Evolutionary conservation across 2,113 vertebrate genomes (phyloP), one percentile per base, ranked within the genome.

Genomic region (Cyrtonyx montezumae): DNA sequence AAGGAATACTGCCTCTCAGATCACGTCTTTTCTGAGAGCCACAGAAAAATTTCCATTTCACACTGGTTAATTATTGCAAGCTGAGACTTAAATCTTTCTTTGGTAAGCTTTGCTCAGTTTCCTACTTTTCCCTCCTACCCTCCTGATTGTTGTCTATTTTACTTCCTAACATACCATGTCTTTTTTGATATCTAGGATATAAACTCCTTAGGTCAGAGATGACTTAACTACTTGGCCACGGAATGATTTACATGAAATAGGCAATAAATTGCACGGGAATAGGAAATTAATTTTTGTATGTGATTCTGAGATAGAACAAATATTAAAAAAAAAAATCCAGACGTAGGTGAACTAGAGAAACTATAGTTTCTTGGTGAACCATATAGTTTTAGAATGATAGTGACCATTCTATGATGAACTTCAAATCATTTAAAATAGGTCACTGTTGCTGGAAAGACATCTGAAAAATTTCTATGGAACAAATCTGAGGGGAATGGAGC

Each of bases 71-170:
- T 68, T 70, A 83, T 45, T 90, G 80, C 48, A 55, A 90, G 69
- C 20, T 84, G 53, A 87, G 46, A 79, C 58, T 58, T 92, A 66
- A 34, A 25, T 61, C 51, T 90, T 75, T 91, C 92, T 92, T 68
- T 75, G 8, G 69, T 75, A 84, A 93, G 40, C 30, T 87, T 90
- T 87, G 74, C 91, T 90, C 90, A 88, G 58, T 84, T 95, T 74
- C 73, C n/a, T 77, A 86, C 51, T 84, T 87, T 59, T 46, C 59
- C 42, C 49, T 79, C 45, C 85, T 55, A 79, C 23, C 17, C 18
- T 20, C 28, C 53, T 77, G 42, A 26, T 51, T 68, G 17, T 13
- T 76, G 21, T 51, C 51, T 86, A 32, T 5, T 21, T 88, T 69
- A 30, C 40, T 59, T 93, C 88, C 51, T 32, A 87, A n/a, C 21